Conservation (phyloP, 1,140 invertebrate genomes). For the Calephelis virginiensis region DNA sequence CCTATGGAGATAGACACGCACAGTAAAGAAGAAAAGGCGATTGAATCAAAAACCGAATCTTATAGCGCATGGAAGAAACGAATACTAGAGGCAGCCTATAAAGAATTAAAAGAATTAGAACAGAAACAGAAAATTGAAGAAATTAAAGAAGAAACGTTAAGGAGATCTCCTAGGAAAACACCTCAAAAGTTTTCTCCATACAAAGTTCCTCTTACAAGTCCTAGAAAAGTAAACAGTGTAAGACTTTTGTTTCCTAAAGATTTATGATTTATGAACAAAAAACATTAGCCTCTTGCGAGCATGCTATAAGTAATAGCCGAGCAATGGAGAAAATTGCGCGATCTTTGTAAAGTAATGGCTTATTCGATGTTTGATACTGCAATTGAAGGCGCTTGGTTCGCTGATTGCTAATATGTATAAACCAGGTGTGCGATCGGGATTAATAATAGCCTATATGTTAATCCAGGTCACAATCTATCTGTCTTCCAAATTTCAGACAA, state of each 20-base stretch:
- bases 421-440: too few relatives aligned
- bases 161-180: slow-evolving; percentile 56
- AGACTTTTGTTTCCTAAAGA: slow-evolving; percentile 49
- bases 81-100: slow-evolving; percentile 49
- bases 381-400: too few relatives aligned
- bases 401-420: too few relatives aligned
- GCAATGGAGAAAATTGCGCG: too few relatives aligned
- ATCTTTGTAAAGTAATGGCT: too few relatives aligned
- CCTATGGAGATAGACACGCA: slow-evolving; percentile 40
- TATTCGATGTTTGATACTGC: too few relatives aligned
- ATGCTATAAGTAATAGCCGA: too few relatives aligned
- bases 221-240: slow-evolving; percentile 36
- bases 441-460: too few relatives aligned
- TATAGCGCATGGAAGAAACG: slow-evolving; percentile 50
- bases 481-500: too few relatives aligned
- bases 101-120: slow-evolving; percentile 46
- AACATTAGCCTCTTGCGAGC: too few relatives aligned
- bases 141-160: slow-evolving; percentile 24
- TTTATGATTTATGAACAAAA: slow-evolving; percentile 9
- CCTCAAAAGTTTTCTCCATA: slow-evolving; percentile 58
- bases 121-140: slow-evolving; percentile 24
- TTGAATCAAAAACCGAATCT: too few relatives aligned
- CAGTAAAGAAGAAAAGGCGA: background rate
- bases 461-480: too few relatives aligned
- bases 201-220: slow-evolving; percentile 39